Conservation (phyloP, 2,113 vertebrate species). For the Morphnarchus princeps region DNA sequence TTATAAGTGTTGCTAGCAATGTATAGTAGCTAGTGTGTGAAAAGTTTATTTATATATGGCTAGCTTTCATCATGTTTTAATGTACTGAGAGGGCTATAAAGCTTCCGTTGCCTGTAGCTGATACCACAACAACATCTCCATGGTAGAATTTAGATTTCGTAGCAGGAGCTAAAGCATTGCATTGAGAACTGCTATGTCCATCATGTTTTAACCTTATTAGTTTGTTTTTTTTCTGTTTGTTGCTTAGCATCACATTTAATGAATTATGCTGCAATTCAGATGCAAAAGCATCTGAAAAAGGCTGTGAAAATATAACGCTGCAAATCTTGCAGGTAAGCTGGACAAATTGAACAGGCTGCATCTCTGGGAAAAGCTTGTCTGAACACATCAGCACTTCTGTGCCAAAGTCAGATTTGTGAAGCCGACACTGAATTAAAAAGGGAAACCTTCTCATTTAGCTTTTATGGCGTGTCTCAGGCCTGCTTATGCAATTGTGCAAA, state of each 20-base stretch:
- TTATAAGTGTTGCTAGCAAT: not conserved
- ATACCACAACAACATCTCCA: not conserved
- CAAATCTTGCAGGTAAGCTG: not conserved
- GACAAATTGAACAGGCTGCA: not conserved
- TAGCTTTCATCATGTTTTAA: constrained; percentile 15
- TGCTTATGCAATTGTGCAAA: not conserved
- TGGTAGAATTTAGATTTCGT: not conserved
- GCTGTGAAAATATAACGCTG: not conserved
- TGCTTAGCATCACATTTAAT: not conserved
- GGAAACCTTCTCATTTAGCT: not conserved
- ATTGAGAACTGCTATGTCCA: not conserved
- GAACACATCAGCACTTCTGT: not conserved
- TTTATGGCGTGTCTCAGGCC: not conserved
- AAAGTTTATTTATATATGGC: constrained; percentile 28
- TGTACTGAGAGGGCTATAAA: not conserved
- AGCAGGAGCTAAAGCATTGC: not conserved
- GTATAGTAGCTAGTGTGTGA: not conserved
- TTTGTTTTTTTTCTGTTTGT: not conserved
- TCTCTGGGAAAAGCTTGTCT: not conserved
- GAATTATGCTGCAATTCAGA: not conserved
- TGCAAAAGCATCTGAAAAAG: not conserved
- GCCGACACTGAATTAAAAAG: not conserved
- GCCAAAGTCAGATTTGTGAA: not conserved
- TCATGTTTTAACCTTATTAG: not conserved
- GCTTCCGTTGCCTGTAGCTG: not conserved